Evolutionary conservation across 2,888 invertebrate species (phyloP), one percentile per base, ranked within the genome.

Genomic region (Erynnis tages): DNA sequence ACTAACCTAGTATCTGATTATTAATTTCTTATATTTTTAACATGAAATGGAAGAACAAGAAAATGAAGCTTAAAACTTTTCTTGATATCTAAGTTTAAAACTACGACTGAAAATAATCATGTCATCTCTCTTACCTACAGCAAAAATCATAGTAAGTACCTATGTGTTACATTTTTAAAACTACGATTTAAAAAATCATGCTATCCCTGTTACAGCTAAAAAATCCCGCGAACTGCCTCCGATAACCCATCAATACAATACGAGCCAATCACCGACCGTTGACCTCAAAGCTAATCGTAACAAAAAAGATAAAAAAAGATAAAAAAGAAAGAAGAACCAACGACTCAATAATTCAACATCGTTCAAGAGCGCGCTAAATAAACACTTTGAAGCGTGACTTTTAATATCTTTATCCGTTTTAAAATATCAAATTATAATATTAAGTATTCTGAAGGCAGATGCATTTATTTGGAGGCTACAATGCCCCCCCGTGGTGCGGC

Each of bases 401-500:
- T 86, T 86, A 86, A 88, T 87, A 88, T 87, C 84, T 87, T 81
- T 84, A 88, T 87, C 78, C 85, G 75, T 83, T 86, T 82, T 75
- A 83, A 86, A 87, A 88, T 88, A 88, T 88, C 88, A 88, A 87
- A 88, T 88, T 88, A 88, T 88, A 88, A 87, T 87, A 87, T 87
- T 86, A 84, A 83, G 76, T 78, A 79, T 80, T 77, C 75, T 78
- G 67, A 69, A 77, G 66, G 67, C 67, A 64, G 79, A 72, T 79
- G 79, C 88, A 84, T 88, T 87, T 84, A 80, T 87, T 77, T 79
- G 74, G 61, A 54, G 54, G 56, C 66, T 71, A 87, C 85, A 87
- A 88, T 74, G 82, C 79, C 57, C 63, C 73, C 88, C 86, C 63
- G 86, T 61, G 59, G 84, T 7, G 78, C 54, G 59, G 53, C 38